Base-by-base conservation (phyloP, 2,888 invertebrate genomes). In the Sclerodermus sp. region DNA sequence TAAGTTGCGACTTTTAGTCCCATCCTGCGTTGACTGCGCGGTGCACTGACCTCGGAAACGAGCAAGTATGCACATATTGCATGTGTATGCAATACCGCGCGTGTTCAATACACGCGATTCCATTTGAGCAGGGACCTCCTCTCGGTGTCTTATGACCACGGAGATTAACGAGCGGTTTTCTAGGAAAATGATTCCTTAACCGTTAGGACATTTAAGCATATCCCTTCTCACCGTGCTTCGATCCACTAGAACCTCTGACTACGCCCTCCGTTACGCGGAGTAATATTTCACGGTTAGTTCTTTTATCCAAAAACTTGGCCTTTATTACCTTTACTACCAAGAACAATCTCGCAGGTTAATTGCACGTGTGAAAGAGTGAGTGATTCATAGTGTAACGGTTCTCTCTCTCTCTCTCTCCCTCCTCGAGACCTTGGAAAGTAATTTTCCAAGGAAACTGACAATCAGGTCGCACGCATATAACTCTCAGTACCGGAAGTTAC, bases 1-100 rank as follows among this genome's bases (percentile, higher is more conserved):
- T 59, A 44, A 40, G 49, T 53, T 53, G 62, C 57, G 63, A 62
- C 55, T 62, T 62, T 62, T 62, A 62, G 55, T 48, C 50, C 49
- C 67, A 58, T 55, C 67, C 67, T 64, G 64, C 66, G 66, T 64
- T 58, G 67, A 66, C 67, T 64, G 64, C 66, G 66, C 66, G 58
- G 67, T 67, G 58, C 67, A 67, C 56, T 66, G 67, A 67, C 67
- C 68, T 62, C 55, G 58, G 64, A 65, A 60, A 62, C 57, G 59
- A 58, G 56, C 60, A 55, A 60, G 56, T 49, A 62, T 37, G 61
- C 48, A 57, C 51, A 55, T 31, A 61, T 48, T 49, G 57, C 44
- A 46, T 51, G 23, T 23, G 8, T 8, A 8, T 23, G 8, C 23
- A 23, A 23, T 23, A 23, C 3, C 8, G 23, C 47, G 51, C 48